A percentile compares a stretch with the other conserved stretches of the same genome.
These are phyloP conservation scores for Oligia fasciuncula DNA, from an alignment of 2,888 invertebrate genomes.

Conservation along the genomic window DNA sequence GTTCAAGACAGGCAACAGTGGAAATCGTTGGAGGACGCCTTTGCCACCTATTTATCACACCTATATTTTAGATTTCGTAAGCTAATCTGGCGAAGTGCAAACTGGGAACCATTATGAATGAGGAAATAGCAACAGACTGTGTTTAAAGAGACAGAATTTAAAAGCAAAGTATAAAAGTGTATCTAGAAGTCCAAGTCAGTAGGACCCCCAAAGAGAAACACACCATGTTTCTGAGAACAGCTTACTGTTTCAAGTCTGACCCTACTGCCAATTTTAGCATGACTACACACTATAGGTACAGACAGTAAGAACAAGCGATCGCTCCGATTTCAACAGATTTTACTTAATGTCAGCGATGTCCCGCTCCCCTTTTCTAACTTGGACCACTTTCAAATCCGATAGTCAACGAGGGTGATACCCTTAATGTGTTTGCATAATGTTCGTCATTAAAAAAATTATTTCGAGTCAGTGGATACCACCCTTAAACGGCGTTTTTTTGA, in stretches of 20 bases:
- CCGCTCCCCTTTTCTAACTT: conserved; percentile 56
- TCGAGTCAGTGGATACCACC: conserved; percentile 81
- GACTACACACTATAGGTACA: too few species aligned
- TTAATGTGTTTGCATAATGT: conserved; percentile 90
- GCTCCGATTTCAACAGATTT: not conserved
- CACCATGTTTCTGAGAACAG: not conserved
- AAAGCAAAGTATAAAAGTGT: not conserved
- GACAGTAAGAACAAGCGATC: not conserved
- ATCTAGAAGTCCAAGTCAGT: not conserved
- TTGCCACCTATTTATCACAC: too few species aligned
- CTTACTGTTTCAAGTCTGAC: not conserved
- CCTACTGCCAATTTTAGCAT: not conserved
- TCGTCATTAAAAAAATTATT: conserved; percentile 88
- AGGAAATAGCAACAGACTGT: not conserved
- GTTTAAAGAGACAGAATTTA: not conserved
- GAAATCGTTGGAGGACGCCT: too few species aligned
- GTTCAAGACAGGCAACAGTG: too few species aligned
- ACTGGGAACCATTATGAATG: not conserved
- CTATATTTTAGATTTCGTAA: too few species aligned
- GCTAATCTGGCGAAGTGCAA: too few species aligned
- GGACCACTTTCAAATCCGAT: conserved; percentile 71
- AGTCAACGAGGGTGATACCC: conserved; percentile 81
- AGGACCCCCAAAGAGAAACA: not conserved
- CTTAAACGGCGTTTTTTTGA: conserved; percentile 63
- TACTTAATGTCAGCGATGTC: too few species aligned